Percentiles rank a stretch among this genome's conserved stretches.
These are phyloP conservation scores for Suricata suricatta DNA, from an alignment of 2,113 vertebrate species.

Conservation along the genomic window DNA sequence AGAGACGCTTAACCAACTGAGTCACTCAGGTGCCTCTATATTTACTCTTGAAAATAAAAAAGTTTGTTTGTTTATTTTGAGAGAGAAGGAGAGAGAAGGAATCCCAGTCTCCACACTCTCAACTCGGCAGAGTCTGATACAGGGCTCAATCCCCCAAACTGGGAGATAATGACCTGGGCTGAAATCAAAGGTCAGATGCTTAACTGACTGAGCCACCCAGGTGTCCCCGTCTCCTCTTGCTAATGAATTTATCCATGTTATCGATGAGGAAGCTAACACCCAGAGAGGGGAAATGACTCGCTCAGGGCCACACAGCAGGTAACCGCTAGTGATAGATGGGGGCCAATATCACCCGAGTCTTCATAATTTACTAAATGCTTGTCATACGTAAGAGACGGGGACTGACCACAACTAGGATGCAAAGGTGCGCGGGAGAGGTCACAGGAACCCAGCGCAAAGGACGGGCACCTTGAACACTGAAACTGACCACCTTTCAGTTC, in stretches of 20 bases:
- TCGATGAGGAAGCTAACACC: background rate
- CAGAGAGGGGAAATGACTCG: background rate
- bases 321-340: background rate
- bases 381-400: background rate
- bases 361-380: background rate
- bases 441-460: background rate
- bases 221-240: background rate
- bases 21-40: no score
- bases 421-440: background rate
- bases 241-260: background rate
- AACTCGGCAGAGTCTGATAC: no score
- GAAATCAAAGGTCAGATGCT: no score
- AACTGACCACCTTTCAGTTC: background rate
- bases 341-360: no score
- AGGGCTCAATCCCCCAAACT: no score
- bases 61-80: no score
- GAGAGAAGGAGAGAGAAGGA: no score
- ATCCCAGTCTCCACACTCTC: no score
- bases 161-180: no score
- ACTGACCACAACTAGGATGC: background rate
- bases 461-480: rapidly evolving
- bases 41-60: no score
- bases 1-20: no score
- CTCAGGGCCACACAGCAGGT: background rate
- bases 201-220: no score